These are phyloP conservation scores for Drosophila obscura DNA, from an alignment of 1,140 invertebrate species.

Conservation along the genomic window DNA sequence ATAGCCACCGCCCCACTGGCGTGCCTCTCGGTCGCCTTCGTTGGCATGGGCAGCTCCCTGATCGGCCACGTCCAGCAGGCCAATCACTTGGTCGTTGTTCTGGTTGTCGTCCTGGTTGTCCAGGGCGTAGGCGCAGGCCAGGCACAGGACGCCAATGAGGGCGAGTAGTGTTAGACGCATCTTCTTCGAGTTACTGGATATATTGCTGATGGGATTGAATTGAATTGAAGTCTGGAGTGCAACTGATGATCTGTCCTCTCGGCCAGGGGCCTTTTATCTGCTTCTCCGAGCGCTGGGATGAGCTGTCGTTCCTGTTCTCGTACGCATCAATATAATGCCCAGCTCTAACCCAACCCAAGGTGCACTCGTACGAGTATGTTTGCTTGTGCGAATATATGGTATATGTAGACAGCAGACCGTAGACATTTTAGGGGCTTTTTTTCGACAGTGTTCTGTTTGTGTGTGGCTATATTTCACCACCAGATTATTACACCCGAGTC, in stretches of 20 bases:
- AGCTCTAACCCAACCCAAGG: neutral
- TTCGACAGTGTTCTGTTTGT: conserved; percentile 20
- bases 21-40: conserved; percentile 42
- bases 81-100: conserved; percentile 24
- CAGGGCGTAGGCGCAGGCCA: conserved; percentile 41
- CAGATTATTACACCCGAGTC: conserved; percentile 44
- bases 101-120: conserved; percentile 18
- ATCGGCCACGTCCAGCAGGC: conserved; percentile 46
- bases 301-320: conserved; percentile 48
- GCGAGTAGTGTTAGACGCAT: conserved; percentile 51
- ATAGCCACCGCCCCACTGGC: conserved; percentile 28
- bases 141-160: conserved; percentile 41
- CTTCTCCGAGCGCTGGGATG: conserved; percentile 5
- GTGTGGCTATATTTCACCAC: conserved; percentile 40
- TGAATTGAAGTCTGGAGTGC: conserved; percentile 32
- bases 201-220: conserved; percentile 10
- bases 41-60: conserved; percentile 43
- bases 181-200: conserved; percentile 7
- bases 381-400: neutral
- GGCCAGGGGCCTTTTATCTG: conserved; percentile 41
- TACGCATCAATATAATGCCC: conserved; percentile 43
- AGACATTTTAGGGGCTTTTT: conserved; percentile 46
- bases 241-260: conserved; percentile 37
- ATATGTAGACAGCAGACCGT: neutral
- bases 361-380: neutral